Evolutionary conservation across 2,113 vertebrate species (phyloP).

Genomic region (Leptobrachium leishanense): DNA sequence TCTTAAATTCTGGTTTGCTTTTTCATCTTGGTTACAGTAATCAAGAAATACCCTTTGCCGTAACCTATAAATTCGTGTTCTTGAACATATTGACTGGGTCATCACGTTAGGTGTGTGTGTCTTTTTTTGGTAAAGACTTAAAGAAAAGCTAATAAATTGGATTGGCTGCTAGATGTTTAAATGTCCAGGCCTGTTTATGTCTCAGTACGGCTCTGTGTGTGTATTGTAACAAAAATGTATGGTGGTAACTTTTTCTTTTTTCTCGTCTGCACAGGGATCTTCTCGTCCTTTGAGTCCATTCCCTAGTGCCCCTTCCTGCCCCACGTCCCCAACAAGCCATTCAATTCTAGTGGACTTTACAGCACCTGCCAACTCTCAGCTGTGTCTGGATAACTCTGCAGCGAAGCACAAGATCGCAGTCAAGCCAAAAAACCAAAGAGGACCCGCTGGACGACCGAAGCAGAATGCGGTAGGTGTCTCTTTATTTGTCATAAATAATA

Average conservation of each 20-base stretch:
- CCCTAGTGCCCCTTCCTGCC: background rate
- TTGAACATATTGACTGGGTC: no score
- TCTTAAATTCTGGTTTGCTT: no score
- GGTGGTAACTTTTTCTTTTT: background rate
- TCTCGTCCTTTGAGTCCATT: conserved; percentile 68
- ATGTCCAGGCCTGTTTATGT: no score
- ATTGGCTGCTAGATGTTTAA: no score
- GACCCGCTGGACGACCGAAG: conserved; percentile 65
- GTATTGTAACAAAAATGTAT: background rate
- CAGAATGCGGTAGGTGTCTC: conserved; percentile 63
- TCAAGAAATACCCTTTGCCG: no score
- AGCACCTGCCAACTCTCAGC: conserved; percentile 65
- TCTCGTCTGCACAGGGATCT: conserved; percentile 63
- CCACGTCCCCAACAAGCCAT: conserved; percentile 14
- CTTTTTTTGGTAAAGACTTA: no score
- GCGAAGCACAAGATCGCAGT: conserved; percentile 83
- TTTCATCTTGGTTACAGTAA: no score
- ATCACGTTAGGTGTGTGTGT: no score
- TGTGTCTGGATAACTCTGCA: conserved; percentile 82
- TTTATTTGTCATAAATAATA: no score
- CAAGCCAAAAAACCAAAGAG: conserved; percentile 69
- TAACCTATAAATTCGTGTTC: no score
- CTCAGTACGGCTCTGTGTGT: no score
- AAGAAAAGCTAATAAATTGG: no score
- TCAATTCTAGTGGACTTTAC: conserved; percentile 71